Evolutionary conservation across 2,888 invertebrate genomes (phyloP), one percentile per base, ranked within the genome.

Genomic region (Congeria kusceri): DNA sequence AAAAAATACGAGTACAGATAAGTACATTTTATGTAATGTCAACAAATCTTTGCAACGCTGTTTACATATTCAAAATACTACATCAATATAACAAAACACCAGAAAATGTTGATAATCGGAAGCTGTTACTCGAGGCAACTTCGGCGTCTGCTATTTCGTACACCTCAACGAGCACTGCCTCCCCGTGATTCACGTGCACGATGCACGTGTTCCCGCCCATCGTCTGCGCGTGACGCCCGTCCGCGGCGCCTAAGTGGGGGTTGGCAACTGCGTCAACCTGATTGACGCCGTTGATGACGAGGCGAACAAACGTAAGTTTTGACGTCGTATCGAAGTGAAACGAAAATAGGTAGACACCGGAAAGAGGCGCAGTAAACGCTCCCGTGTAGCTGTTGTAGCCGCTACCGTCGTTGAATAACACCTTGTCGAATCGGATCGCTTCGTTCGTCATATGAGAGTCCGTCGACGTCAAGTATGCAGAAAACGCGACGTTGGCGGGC

Each of bases 161-260:
- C 7, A 58, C 29, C 58, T 58, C 58, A 15, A 72, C 71, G 11
- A 57, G 57, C 4, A 64, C 64, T 3, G 57, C 65, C 9, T 72
- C 28, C 27, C 58, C 71, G 27, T 58, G 57, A 7, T 20, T 18
- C 9, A 72, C 71, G 29, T 65, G 64, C 20, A 72, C 32, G 3
- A 72, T 58, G 46, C 57, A 57, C 3, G 58, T 44, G 29, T 72
- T 64, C 15, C 71, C 58, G 15, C 64, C 58, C 71, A 72, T 72
- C n/a, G 57, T 46, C 29, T 71, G 57, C 0, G 63, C 15, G 0
- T 57, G 44, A 11, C 58, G 27, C 18, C 47, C 56, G 5, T 47
- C 13, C 0, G 58, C 46, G 15, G 23, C 53, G 29, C 44, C 57
- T 18, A 49, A 20, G 44, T 71, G 71, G 5, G 58, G 58, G 49